Evolutionary conservation across 2,113 vertebrate genomes (phyloP), one percentile per base, ranked within the genome.

Genomic region (Callipepla californica): DNA sequence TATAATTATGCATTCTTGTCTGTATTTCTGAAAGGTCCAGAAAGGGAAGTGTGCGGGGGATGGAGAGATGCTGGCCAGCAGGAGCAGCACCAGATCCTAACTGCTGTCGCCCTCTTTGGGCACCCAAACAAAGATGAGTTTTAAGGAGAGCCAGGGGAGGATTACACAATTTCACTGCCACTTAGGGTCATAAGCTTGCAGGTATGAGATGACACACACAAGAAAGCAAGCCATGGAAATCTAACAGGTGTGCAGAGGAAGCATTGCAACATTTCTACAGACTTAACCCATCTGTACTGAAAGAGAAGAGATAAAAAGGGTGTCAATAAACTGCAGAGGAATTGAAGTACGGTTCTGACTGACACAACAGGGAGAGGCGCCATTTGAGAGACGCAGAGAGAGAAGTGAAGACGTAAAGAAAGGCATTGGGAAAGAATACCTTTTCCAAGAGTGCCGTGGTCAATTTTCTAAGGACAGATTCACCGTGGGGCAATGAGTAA

Each of bases 401-500:
- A 80, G 57, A 61, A 10, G 23, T 32, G 36, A 38, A 50, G 74
- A 50, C 7, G 11, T 73, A 70, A 88, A 82, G 42, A 94, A 80
- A 87, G 11, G 18, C 34, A 42, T 3, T 55, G 21, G 11, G 21
- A 57, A 77, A 86, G 85, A 21, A 1, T 72, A 67, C 72, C 42
- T 80, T 59, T 76, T 45, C 45, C 19, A 8, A 69, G 45, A 85
- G 68, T 26, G 57, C 15, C 77, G 82, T 72, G 62, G 70, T 67
- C 51, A 50, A 7, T 89, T 92, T 91, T 76, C 50, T 93, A 66
- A 53, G 67, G 45, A 66, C 58, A 66, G 70, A 61, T 62, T 76
- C 44, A 76, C 77, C 88, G 61, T 57, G 68, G 51, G 76, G 50
- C 62, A 81, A 48, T 80, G 81, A 94, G 73, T 89, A 69, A 94